Base-by-base conservation (phyloP, 2,113 vertebrate species). In the Atractosteus spatula region DNA sequence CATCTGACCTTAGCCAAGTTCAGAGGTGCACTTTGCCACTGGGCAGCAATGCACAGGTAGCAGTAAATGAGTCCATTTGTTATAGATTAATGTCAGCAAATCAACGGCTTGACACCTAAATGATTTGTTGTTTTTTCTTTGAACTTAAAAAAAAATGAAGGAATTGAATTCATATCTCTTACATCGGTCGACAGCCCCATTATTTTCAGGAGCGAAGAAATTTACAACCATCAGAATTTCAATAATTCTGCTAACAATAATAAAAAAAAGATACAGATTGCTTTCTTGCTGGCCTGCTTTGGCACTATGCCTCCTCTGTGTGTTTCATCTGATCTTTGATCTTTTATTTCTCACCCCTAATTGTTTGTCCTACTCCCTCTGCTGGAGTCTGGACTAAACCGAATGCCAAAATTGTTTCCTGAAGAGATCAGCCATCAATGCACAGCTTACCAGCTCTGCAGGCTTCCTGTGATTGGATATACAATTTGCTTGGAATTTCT, bases 341-440 rank as follows among this genome's bases (percentile, higher is more conserved):
- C 81, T 81, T 84, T 74, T 86, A 77, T 73, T 84, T 83, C 74
- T 84, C 81, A 74, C 83, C 73, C 72, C 70, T 85, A 71, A 79
- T 80, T 83, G 74, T 89, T 87, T 68, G 76, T 70, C 81, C 84
- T 89, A 71, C 83, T 86, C 89, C 87, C 88, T 91, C 86, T 89
- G 79, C 84, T 90, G 88, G 86, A 91, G 79, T 77, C 76, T 84
- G 85, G 76, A 77, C 81, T 90, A 85, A 83, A 87, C 41, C 82
- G 79, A 88, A 84, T 73, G 77, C 72, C 73, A 81, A 89, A 86
- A 83, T 68, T 63, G 68, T 79, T 87, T 79, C 69, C 78, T 83
- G 77, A 81, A 85, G 79, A 81, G 78, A 86, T 82, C 82, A 86
- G 80, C 81, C 82, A 74, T 79, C 78, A 80, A 75, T 41, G 0